Conservation (phyloP, 2,888 invertebrate species). For the Phoronis australis region DNA sequence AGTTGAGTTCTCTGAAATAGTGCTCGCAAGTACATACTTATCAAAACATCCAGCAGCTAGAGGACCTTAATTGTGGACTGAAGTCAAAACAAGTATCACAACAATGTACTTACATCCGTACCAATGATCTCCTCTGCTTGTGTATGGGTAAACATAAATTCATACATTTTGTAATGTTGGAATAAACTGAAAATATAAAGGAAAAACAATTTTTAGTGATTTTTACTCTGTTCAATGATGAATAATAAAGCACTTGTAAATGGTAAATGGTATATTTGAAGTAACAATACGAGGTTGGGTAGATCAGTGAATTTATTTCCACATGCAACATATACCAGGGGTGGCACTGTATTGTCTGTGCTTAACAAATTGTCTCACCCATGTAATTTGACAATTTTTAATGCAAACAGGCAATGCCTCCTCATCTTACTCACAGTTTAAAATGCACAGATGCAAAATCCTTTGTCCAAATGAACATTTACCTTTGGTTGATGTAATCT, state of each 20-base stretch:
- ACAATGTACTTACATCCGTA: constrained; percentile 39
- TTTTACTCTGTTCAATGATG: background rate
- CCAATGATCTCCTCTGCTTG: constrained; percentile 49
- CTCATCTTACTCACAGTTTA: too few species aligned
- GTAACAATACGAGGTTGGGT: background rate
- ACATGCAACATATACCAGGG: too few species aligned
- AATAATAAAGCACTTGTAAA: background rate
- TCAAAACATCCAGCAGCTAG: too few species aligned
- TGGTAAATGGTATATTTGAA: background rate
- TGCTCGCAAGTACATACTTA: too few species aligned
- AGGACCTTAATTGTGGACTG: too few species aligned
- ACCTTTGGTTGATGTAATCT: constrained; percentile 35
- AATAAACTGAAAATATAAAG: constrained; percentile 33
- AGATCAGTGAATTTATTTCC: background rate
- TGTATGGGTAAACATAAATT: constrained; percentile 38
- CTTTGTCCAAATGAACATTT: constrained; percentile 3
- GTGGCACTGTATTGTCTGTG: too few species aligned
- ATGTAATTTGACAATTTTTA: too few species aligned
- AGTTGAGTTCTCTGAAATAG: too few species aligned
- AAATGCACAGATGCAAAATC: background rate
- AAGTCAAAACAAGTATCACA: too few species aligned
- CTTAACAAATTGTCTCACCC: too few species aligned
- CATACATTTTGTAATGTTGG: constrained; percentile 43
- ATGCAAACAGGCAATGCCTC: too few species aligned
- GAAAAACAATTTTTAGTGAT: too few species aligned